Conservation (phyloP, 2,888 invertebrate genomes). For the Tenodera sinensis region DNA sequence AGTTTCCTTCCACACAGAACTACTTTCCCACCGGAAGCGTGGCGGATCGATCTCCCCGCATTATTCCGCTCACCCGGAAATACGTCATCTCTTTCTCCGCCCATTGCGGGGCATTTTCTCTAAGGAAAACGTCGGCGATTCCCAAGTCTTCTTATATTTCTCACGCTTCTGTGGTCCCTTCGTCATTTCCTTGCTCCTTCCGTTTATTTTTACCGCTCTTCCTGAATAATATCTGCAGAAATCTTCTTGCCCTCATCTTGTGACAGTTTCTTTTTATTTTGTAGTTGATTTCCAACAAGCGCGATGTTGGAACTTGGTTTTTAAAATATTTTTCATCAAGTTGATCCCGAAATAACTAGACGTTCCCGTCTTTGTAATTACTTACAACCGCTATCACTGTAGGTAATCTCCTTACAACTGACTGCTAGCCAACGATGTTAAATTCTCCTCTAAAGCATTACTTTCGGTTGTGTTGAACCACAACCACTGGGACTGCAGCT, state of each 20-base stretch:
- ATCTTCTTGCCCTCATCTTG: neutral
- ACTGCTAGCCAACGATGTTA: no score
- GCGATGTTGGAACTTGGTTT: no score
- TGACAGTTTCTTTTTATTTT: neutral
- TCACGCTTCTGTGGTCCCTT: neutral
- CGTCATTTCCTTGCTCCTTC: neutral
- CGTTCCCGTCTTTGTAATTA: no score
- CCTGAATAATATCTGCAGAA: neutral
- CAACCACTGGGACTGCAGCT: no score
- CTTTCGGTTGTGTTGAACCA: no score
- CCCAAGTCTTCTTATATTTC: neutral
- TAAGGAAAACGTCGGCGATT: neutral
- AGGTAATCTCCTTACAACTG: no score
- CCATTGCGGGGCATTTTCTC: neutral
- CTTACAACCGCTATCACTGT: no score
- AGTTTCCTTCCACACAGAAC: neutral
- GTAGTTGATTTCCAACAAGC: no score
- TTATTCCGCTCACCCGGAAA: neutral
- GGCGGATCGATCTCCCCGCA: neutral
- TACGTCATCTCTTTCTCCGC: neutral
- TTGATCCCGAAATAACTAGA: no score
- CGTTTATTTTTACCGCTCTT: neutral
- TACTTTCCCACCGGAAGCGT: neutral
- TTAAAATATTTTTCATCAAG: no score
- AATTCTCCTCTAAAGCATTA: no score